Evolutionary conservation across 2,797 vertebrate species (phyloP).

Genomic region (Chrysolophus pictus): DNA sequence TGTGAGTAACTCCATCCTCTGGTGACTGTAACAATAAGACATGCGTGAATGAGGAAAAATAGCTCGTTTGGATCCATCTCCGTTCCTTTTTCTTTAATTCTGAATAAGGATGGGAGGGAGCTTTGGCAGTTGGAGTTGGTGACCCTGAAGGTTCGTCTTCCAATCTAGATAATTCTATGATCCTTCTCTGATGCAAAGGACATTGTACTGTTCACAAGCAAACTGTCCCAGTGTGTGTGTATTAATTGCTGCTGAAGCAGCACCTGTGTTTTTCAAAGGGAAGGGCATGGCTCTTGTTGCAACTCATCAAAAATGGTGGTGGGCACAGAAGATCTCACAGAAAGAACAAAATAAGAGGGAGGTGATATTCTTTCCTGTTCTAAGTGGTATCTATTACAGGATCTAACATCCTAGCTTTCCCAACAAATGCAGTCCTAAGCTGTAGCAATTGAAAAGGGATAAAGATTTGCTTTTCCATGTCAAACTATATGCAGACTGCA

Average conservation of each 20-base stretch:
- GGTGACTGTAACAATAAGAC: not conserved
- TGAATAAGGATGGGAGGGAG: not conserved
- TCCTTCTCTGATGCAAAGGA: not conserved
- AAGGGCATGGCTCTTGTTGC: not conserved
- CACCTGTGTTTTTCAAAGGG: not conserved
- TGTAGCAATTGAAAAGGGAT: not conserved
- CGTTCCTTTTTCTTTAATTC: not conserved
- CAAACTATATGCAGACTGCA: not conserved
- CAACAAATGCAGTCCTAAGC: not conserved
- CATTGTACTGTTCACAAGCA: not conserved
- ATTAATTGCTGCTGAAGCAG: not conserved
- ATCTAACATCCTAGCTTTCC: not conserved
- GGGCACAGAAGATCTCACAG: not conserved
- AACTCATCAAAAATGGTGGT: not conserved
- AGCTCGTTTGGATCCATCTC: not conserved
- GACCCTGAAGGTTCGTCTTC: not conserved
- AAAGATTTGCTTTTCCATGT: not conserved
- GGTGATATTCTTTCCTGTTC: not conserved
- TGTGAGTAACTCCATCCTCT: not conserved
- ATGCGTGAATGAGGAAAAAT: not conserved
- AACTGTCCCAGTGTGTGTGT: not conserved
- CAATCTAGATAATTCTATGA: not conserved
- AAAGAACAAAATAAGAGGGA: not conserved
- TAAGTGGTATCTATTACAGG: not conserved
- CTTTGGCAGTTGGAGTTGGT: not conserved